Percentiles rank a stretch among this genome's conserved stretches.
Evolutionary conservation across 2,888 invertebrate species (phyloP).

Genomic region (Drosophila phalerata): DNA sequence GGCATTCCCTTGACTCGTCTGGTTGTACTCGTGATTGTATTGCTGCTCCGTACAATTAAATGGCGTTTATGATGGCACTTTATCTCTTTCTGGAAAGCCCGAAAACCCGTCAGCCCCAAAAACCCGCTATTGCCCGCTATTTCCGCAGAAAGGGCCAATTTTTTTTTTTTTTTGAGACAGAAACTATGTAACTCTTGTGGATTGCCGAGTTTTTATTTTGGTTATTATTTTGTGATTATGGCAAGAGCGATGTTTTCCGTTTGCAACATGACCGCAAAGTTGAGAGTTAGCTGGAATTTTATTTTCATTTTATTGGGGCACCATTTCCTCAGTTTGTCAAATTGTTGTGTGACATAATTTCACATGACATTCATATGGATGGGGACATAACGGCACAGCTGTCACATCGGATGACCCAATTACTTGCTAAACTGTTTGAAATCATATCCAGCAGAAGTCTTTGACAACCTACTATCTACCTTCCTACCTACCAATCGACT

Average conservation of each 20-base stretch:
- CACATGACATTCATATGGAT: constrained; percentile 43
- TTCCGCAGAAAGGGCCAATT: constrained; percentile 49
- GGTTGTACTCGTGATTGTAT: constrained; percentile 6
- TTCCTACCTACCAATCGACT: background rate
- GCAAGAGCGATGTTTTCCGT: constrained; percentile 59
- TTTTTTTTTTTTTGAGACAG: constrained; percentile 8
- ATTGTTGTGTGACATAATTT: constrained; percentile 60
- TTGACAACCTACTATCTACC: background rate
- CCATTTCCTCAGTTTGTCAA: constrained; percentile 55
- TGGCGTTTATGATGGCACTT: constrained; percentile 67
- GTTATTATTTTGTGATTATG: constrained; percentile 71
- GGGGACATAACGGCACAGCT: constrained; percentile 41
- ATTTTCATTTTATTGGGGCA: constrained; percentile 46
- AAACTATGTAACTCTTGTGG: constrained; percentile 42
- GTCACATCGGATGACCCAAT: constrained; percentile 51
- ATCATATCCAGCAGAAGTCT: constrained; percentile 3
- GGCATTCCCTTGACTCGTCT: constrained; percentile 24
- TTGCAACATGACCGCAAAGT: constrained; percentile 61
- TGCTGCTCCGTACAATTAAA: constrained; percentile 53
- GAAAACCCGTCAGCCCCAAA: constrained; percentile 21
- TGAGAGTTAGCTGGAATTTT: constrained; percentile 17
- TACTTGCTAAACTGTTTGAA: constrained; percentile 28
- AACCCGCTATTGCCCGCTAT: constrained; percentile 54
- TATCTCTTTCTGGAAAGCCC: constrained; percentile 36
- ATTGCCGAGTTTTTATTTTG: constrained; percentile 43